These are phyloP conservation scores for Bombus impatiens DNA, from an alignment of 1,140 invertebrate genomes.

Conservation along the genomic window DNA sequence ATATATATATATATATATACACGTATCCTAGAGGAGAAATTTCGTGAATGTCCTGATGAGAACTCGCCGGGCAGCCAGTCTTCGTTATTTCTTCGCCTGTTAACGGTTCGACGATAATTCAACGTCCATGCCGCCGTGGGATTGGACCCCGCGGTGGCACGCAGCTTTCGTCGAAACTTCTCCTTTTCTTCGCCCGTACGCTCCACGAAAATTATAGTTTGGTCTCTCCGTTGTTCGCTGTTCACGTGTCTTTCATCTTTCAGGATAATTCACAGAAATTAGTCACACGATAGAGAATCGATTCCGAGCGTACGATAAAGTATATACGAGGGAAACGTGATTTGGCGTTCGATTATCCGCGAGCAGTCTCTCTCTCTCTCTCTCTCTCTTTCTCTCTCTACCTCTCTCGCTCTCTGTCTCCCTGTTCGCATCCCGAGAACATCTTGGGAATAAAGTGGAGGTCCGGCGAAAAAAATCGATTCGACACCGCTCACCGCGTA, in stretches of 20 bases:
- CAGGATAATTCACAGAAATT: constrained; percentile 13
- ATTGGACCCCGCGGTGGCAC: constrained; percentile 32
- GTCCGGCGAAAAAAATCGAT: background rate
- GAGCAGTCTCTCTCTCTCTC: background rate
- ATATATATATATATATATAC: background rate
- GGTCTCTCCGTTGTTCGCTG: background rate
- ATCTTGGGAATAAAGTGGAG: constrained; percentile 7
- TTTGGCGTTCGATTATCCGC: constrained; percentile 4
- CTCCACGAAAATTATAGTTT: background rate
- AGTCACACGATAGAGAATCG: background rate
- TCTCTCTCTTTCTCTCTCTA: background rate
- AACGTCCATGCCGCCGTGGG: constrained; percentile 24
- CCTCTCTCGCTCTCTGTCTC: background rate
- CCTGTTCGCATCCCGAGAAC: background rate
- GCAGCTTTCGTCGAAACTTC: constrained; percentile 11
- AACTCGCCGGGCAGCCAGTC: constrained; percentile 17
- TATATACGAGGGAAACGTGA: constrained; percentile 1
- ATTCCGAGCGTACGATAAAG: background rate
- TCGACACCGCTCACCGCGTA: background rate
- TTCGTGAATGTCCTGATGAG: constrained; percentile 50
- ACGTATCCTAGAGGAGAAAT: constrained; percentile 52
- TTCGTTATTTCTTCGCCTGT: constrained; percentile 54
- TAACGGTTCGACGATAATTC: constrained; percentile 54
- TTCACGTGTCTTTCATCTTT: background rate
- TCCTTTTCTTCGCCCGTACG: no score